Base-by-base conservation (phyloP, 2,797 vertebrate genomes). In the Cynodonichthys magdalenae region DNA sequence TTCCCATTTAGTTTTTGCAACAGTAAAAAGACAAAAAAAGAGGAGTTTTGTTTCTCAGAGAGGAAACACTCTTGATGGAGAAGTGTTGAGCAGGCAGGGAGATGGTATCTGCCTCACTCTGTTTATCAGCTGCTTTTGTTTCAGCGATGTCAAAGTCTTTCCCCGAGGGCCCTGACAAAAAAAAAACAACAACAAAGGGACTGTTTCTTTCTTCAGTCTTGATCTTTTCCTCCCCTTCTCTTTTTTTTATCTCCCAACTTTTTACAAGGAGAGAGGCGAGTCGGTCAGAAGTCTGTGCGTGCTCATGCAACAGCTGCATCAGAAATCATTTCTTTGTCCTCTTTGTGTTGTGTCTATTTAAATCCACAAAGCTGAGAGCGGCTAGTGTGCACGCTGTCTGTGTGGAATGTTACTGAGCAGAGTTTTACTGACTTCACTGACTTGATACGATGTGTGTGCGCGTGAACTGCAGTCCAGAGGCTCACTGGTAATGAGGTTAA, bases 111-210 rank as follows among this genome's bases (percentile, higher is more conserved):
- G 53, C 49, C 59, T 51, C 31, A 53, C 65, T 69, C 60, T 85
- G 72, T 89, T 89, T 84, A 86, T 90, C 89, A 75, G 86, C 69
- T 67, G 74, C 77, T 84, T 90, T 87, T 88, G 86, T 89, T 84
- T 89, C 82, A 82, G 77, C 80, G 63, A 81, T 85, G 78, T 79
- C 83, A 83, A 53, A 79, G 66, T 85, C 70, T 63, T 77, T 61
- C 69, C 81, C 66, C 78, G 67, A 61, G 84, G 76, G 72, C 80
- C 56, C 46, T 24, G 59, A 66, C 4, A 62, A 66, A 63, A 59
- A 24, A 3, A 24, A 24, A 24, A 24, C 24, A 24, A 71, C 75
- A 90, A 88, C 85, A 88, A 89, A 87, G 83, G 12, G 57, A 42
- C 63, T 56, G 66, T 67, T 79, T 86, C 75, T 89, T 85, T 72